These are phyloP conservation scores for Pammene fasciana DNA, from an alignment of 2,888 invertebrate species.

Conservation along the genomic window DNA sequence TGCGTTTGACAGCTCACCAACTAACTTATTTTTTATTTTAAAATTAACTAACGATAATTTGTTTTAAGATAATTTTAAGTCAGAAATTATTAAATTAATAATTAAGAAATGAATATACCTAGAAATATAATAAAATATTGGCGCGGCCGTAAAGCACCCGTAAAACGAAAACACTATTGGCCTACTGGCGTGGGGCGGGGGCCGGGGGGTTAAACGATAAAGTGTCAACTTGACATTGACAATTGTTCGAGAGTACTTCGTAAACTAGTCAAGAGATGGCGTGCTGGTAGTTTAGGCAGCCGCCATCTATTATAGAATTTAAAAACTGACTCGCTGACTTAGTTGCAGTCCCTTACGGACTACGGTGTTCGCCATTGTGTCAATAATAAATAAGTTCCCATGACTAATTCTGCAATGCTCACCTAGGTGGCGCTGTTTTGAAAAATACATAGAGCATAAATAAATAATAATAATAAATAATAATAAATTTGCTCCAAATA, in stretches of 20 bases:
- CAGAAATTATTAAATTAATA: too few relatives aligned
- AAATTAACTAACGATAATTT: too few relatives aligned
- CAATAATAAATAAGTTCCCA: neutral
- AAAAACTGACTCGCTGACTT: neutral
- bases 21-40: neutral
- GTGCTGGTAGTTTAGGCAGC: neutral
- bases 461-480: too few relatives aligned
- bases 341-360: too few relatives aligned
- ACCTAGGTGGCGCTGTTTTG: neutral
- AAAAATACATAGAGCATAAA: too few relatives aligned
- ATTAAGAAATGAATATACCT: too few relatives aligned
- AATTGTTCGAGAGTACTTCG: neutral
- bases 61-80: too few relatives aligned
- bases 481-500: too few relatives aligned
- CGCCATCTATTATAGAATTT: neutral
- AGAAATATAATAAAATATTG: too few relatives aligned
- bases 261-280: neutral
- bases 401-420: neutral
- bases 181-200: neutral
- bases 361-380: too few relatives aligned
- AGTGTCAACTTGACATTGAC: slow-evolving; percentile 7
- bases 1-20: slow-evolving; percentile 37
- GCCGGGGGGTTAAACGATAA: neutral
- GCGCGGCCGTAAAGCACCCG: neutral
- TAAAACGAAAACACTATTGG: neutral